Evolutionary conservation across 2,888 invertebrate genomes (phyloP), one percentile per base, ranked within the genome.

Genomic region (Strigamia transsilvanica): DNA sequence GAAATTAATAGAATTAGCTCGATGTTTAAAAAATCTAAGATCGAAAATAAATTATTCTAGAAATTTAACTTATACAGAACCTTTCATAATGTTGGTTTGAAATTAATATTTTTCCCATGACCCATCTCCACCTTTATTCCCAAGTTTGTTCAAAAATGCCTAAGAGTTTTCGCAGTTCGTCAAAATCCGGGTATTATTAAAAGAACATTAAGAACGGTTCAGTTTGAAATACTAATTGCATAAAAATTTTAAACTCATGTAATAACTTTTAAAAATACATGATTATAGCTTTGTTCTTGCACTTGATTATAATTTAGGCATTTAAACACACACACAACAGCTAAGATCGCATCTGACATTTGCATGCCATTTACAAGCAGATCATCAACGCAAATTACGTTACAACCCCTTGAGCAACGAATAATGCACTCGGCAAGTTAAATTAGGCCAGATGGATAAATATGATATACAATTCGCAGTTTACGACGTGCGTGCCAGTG

Each of bases 261-360:
- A 73, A 73, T 73, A 73, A 73, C 73, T 73, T 73, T 73, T 73
- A 73, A 51, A 32, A 32, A 73, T 32, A 56, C 56, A 56, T 56
- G 56, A 56, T 56, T 56, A 46, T 51, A 73, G 73, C 73, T 73
- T 73, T 73, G 73, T 73, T 73, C 73, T 73, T 73, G 73, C 73
- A 73, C 73, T 73, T 73, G 73, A 27, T 32, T 73, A 73, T 73
- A 73, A 73, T 73, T 73, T 73, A 73, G 73, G 73, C 73, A 73
- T 73, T 73, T 32, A 73, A 73, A 66, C 61, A 66, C n/a, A 46
- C 46, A 56, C 56, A 56, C 18, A 18, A 56, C 73, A 15, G 32
- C 27, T 73, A 73, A 73, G 73, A 73, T 73, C 73, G 73, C 73
- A 73, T 73, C 73, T 73, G 73, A 73, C 73, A 73, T 73, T 73